Evolutionary conservation across 2,113 vertebrate species (phyloP).

Genomic region (Phyllostomus discolor): DNA sequence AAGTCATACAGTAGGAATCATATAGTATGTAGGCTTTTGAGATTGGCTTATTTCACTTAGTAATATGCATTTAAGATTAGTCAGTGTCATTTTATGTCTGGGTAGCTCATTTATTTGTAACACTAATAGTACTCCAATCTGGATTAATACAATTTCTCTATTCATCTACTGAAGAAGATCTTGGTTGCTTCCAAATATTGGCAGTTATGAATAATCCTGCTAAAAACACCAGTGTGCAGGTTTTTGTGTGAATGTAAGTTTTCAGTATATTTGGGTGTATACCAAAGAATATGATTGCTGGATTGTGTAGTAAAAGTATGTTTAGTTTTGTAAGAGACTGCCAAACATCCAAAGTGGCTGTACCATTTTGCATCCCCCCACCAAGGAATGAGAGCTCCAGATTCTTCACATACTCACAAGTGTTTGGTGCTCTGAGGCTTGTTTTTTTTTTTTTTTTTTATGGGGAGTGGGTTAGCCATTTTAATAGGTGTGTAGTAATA

Average conservation of each 20-base stretch:
- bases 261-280: background rate
- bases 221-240: background rate
- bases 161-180: background rate
- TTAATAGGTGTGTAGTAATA: background rate
- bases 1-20: background rate
- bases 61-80: background rate
- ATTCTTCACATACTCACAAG: background rate
- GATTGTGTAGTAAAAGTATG: background rate
- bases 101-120: background rate
- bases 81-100: background rate
- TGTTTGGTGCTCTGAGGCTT: background rate
- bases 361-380: background rate
- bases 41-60: background rate
- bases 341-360: background rate
- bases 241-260: background rate
- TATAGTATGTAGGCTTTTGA: background rate
- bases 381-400: background rate
- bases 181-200: background rate
- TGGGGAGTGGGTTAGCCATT: background rate
- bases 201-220: background rate
- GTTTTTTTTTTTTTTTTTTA: background rate
- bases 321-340: background rate
- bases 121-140: background rate
- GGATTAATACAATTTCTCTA: background rate
- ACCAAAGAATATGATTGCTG: background rate